Conservation (phyloP, 2,888 invertebrate genomes). For the Diarsia dahlii region DNA sequence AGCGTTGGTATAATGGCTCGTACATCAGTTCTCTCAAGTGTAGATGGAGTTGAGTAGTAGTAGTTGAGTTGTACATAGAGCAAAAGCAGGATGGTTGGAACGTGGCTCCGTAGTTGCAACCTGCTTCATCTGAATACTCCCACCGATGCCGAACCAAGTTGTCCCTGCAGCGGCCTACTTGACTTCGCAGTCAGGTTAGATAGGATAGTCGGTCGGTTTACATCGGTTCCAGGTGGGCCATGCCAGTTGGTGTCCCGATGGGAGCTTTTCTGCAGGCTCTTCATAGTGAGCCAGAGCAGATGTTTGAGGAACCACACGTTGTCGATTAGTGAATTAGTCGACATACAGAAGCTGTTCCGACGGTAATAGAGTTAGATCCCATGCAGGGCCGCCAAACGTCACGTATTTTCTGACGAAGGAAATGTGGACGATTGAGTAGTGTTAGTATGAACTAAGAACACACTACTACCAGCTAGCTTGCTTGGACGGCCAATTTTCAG, state of each 20-base stretch:
- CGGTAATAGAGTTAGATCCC: too few species aligned
- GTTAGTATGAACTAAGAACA: too few species aligned
- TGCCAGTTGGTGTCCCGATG: neutral
- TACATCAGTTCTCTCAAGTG: neutral
- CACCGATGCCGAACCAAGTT: neutral
- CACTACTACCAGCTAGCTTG: too few species aligned
- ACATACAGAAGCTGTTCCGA: neutral
- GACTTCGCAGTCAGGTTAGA: neutral
- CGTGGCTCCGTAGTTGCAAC: neutral
- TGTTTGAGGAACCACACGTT: neutral
- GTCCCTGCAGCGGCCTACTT: neutral
- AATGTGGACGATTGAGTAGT: too few species aligned
- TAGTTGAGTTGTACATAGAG: neutral
- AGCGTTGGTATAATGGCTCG: neutral
- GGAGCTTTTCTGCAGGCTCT: neutral
- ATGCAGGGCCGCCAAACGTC: too few species aligned
- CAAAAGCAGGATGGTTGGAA: neutral
- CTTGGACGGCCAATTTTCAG: too few species aligned
- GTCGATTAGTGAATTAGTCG: neutral
- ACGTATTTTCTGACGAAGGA: too few species aligned
- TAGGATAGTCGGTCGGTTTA: too few species aligned
- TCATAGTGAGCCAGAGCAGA: neutral
- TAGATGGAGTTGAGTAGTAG: too few species aligned
- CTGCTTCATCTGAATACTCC: neutral
- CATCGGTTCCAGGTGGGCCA: neutral